Percentiles rank a stretch among this genome's conserved stretches.
Evolutionary conservation across 2,113 vertebrate species (phyloP).

Genomic region (Taxidea taxus): DNA sequence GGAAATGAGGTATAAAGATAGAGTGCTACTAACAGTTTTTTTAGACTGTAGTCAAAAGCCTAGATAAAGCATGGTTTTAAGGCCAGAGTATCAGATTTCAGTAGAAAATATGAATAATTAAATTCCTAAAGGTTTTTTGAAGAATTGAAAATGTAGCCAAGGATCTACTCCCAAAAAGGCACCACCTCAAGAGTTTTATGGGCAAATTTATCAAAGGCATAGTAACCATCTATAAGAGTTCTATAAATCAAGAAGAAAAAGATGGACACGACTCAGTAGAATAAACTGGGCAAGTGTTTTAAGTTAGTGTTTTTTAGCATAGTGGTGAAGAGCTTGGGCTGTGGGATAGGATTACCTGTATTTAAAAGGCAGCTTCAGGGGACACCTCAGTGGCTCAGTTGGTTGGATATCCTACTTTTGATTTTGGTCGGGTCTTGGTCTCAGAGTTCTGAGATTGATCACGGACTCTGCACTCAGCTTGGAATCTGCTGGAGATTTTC

Average conservation of each 20-base stretch:
- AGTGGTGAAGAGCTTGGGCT: not conserved
- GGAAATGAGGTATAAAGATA: not conserved
- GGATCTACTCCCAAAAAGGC: not conserved
- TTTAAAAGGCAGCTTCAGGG: not conserved
- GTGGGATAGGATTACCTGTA: not conserved
- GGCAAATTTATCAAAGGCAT: not conserved
- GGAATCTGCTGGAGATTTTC: not conserved
- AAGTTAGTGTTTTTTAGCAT: not conserved
- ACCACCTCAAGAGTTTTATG: not conserved
- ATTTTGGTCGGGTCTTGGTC: not conserved
- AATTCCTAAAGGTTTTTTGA: not conserved
- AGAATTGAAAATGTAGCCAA: not conserved
- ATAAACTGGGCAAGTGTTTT: not conserved
- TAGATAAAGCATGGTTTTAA: not conserved
- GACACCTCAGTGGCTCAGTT: not conserved
- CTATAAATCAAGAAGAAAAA: not conserved
- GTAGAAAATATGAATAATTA: not conserved
- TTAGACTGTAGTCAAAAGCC: not conserved
- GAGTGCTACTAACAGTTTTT: not conserved
- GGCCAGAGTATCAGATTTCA: not conserved
- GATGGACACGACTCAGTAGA: not conserved
- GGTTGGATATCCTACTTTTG: not conserved
- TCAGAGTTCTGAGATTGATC: not conserved
- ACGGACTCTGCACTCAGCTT: no score
- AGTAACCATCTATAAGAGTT: not conserved